A percentile compares a stretch with the other conserved stretches of the same genome.
phyloP scores from a whole-genome alignment of 2,888 invertebrate species.

The Phragmatobia fuliginosa region DNA sequence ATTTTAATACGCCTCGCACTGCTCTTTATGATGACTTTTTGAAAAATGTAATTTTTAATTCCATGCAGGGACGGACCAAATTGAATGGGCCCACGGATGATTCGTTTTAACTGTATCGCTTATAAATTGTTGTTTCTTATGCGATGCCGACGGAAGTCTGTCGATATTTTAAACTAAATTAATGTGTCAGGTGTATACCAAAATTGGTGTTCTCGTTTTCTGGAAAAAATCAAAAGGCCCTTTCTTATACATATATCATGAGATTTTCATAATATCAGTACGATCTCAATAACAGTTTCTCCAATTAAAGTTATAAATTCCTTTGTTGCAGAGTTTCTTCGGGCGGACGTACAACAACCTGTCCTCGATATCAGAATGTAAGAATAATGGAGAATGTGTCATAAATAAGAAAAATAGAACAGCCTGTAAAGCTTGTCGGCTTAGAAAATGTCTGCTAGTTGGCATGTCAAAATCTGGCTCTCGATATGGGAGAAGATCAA shows the following conservation, averaged over 20 bases:
- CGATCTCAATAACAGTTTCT: conserved; percentile 42
- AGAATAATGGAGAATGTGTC: conserved; percentile 96
- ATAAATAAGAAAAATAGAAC: conserved; percentile 97
- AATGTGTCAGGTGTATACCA: conserved; percentile 69
- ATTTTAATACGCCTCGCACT: conserved; percentile 75
- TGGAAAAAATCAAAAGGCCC: conserved; percentile 67
- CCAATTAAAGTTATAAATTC: conserved; percentile 63
- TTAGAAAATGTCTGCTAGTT: conserved; percentile 94
- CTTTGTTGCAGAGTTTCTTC: conserved; percentile 94
- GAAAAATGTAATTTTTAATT: conserved; percentile 86
- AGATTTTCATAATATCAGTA: conserved; percentile 37
- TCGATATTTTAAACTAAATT: conserved; percentile 82
- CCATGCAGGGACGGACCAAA: conserved; percentile 68
- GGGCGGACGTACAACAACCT: conserved; percentile 97
- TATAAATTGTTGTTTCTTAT: conserved; percentile 84
- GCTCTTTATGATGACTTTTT: conserved; percentile 85
- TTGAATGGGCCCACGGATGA: conserved; percentile 73
- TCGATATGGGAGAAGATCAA: conserved; percentile 94
- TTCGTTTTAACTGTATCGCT: conserved; percentile 80
- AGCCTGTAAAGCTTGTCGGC: conserved; percentile 95
- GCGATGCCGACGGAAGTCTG: conserved; percentile 75
- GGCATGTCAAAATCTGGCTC: conserved; percentile 98
- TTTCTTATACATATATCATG: conserved; percentile 60
- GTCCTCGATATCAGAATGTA: conserved; percentile 95
- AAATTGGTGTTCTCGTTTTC: conserved; percentile 70